A percentile compares a stretch with the other conserved stretches of the same genome.
Evolutionary conservation across 2,113 vertebrate species (phyloP).

Genomic region (Erythrocercus mccallii): DNA sequence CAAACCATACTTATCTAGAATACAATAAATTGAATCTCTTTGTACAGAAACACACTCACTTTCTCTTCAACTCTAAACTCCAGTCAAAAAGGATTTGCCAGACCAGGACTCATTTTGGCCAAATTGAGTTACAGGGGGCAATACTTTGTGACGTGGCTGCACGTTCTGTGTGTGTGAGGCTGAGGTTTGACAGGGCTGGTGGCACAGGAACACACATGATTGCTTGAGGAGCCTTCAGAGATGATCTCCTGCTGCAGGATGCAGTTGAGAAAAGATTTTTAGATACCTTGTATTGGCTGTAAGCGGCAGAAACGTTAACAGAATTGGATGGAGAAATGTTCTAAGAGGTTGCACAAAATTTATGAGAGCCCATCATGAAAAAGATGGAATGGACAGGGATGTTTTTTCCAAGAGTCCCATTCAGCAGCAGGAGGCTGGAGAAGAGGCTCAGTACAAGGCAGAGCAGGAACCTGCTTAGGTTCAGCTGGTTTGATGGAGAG

Average conservation of each 20-base stretch:
- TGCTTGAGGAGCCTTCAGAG: not conserved
- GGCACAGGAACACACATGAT: not conserved
- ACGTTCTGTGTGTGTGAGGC: not conserved
- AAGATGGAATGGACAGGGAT: not conserved
- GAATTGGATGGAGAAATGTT: not conserved
- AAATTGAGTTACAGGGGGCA: not conserved
- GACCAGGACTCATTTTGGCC: not conserved
- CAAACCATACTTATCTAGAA: not conserved
- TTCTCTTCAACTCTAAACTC: slow-evolving; percentile 8
- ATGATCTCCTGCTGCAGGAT: not conserved
- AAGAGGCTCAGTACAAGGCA: not conserved
- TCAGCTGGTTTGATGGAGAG: not conserved
- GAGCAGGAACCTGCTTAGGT: not conserved
- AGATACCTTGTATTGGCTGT: not conserved
- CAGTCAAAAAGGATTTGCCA: not conserved
- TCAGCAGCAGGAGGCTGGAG: not conserved
- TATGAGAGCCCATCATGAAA: no score
- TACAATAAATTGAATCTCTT: not conserved
- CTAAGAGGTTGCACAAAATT: not conserved
- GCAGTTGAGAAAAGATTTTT: not conserved
- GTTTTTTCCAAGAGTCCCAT: not conserved
- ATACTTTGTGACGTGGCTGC: not conserved
- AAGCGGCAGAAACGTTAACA: not conserved
- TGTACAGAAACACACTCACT: not conserved
- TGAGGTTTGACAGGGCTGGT: not conserved